Evolutionary conservation across 2,113 vertebrate genomes (phyloP).

Genomic region (Notarius lentiginosus): DNA sequence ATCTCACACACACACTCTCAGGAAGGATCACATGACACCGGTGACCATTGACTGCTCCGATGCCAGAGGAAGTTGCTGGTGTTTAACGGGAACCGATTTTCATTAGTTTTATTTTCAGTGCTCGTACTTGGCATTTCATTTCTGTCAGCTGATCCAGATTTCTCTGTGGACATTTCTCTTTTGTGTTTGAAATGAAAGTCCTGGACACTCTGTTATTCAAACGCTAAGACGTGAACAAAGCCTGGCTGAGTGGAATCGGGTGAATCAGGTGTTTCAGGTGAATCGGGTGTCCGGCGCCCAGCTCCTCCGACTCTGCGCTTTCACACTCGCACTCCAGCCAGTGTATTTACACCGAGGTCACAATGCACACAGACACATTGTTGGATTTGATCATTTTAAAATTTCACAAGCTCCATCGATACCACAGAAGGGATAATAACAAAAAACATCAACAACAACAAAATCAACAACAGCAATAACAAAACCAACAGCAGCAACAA

Average conservation of each 20-base stretch:
- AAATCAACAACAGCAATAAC: no score
- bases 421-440: no score
- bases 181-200: not conserved
- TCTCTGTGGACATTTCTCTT: not conserved
- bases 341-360: no score
- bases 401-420: not conserved
- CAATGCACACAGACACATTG: not conserved
- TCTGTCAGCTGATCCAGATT: constrained; percentile 39
- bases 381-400: not conserved
- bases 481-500: no score
- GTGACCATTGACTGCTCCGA: constrained; percentile 1
- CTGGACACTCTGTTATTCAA: not conserved
- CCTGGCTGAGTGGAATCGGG: not conserved
- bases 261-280: not conserved
- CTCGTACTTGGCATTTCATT: constrained; percentile 27
- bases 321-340: not conserved
- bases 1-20: not conserved
- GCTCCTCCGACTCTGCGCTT: not conserved
- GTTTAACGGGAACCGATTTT: constrained; percentile 30
- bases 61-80: constrained; percentile 32
- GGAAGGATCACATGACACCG: constrained; percentile 9
- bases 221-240: not conserved
- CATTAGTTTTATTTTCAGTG: constrained; percentile 37
- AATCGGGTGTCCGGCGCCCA: not conserved
- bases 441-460: constrained; percentile 56